These are phyloP conservation scores for Lophochroa leadbeateri DNA, from an alignment of 2,113 vertebrate genomes.

Conservation along the genomic window DNA sequence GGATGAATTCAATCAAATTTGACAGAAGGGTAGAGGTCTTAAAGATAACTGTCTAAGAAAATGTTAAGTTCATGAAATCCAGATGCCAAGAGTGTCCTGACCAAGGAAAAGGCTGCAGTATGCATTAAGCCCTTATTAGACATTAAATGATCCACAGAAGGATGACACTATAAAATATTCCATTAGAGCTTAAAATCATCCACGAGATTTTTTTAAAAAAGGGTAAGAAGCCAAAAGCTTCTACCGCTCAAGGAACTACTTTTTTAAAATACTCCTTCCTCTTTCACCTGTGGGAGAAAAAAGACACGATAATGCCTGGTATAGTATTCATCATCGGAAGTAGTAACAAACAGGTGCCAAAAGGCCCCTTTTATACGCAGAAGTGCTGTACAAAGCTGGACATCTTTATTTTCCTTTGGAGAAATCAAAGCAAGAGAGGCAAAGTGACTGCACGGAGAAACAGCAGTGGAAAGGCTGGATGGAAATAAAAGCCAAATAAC, in stretches of 20 bases:
- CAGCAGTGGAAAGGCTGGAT: neutral
- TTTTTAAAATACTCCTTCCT: neutral
- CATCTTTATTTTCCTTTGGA: neutral
- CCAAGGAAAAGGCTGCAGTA: neutral
- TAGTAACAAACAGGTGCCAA: neutral
- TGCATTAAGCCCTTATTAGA: neutral
- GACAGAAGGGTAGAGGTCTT: neutral
- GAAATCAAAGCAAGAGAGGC: neutral
- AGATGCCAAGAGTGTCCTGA: neutral
- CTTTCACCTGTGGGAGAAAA: neutral
- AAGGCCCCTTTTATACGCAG: neutral
- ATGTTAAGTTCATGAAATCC: neutral
- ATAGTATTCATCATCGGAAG: neutral
- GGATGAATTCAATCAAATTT: neutral
- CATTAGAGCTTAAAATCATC: neutral
- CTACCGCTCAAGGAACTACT: neutral
- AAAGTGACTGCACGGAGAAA: neutral
- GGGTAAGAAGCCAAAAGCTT: neutral
- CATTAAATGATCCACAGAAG: neutral
- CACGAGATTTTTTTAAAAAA: neutral
- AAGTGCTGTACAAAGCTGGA: neutral
- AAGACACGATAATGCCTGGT: neutral
- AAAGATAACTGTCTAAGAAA: neutral
- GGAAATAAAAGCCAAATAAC: neutral
- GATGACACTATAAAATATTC: neutral